phyloP scores from a whole-genome alignment of 2,888 invertebrate species.

The Camptogramma bilineatum region DNA sequence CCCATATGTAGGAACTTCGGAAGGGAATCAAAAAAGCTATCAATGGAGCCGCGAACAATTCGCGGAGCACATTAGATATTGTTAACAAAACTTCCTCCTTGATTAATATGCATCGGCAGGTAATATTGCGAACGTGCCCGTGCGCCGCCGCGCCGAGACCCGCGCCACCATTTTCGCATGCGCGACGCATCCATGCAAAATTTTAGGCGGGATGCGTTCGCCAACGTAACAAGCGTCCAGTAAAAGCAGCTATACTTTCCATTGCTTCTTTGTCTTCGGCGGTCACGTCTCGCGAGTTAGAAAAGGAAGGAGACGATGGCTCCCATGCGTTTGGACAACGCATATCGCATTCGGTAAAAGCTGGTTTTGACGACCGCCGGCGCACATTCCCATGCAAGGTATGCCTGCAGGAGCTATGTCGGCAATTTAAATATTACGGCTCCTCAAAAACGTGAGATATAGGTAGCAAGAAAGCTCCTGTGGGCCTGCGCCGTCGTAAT shows the following conservation, averaged over 20 bases:
- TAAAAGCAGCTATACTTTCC: slow-evolving; percentile 74
- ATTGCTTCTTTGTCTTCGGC: slow-evolving; percentile 71
- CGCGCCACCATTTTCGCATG: slow-evolving; percentile 73
- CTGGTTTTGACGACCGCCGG: slow-evolving; percentile 79
- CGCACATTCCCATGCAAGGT: slow-evolving; percentile 83
- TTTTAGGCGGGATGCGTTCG: slow-evolving; percentile 84
- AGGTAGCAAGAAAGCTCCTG: slow-evolving; percentile 80
- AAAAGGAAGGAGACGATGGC: slow-evolving; percentile 70
- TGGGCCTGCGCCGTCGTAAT: slow-evolving; percentile 72
- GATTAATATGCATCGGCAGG: slow-evolving; percentile 84
- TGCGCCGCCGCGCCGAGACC: slow-evolving; percentile 58
- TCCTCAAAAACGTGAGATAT: slow-evolving; percentile 84
- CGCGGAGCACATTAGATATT: slow-evolving; percentile 83
- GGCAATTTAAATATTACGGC: slow-evolving; percentile 85
- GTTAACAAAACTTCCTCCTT: slow-evolving; percentile 84
- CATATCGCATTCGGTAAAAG: slow-evolving; percentile 81
- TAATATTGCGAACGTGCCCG: slow-evolving; percentile 78
- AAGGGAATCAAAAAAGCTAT: slow-evolving; percentile 70
- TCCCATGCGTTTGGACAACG: slow-evolving; percentile 71
- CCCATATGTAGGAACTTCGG: slow-evolving; percentile 69
- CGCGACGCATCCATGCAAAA: slow-evolving; percentile 84
- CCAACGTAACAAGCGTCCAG: slow-evolving; percentile 71
- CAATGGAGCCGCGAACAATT: slow-evolving; percentile 76
- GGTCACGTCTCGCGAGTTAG: slow-evolving; percentile 63
- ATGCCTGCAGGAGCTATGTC: slow-evolving; percentile 83